Evolutionary conservation across 2,797 vertebrate species (phyloP), one percentile per base, ranked within the genome.

Genomic region (Sebastes dallii): DNA sequence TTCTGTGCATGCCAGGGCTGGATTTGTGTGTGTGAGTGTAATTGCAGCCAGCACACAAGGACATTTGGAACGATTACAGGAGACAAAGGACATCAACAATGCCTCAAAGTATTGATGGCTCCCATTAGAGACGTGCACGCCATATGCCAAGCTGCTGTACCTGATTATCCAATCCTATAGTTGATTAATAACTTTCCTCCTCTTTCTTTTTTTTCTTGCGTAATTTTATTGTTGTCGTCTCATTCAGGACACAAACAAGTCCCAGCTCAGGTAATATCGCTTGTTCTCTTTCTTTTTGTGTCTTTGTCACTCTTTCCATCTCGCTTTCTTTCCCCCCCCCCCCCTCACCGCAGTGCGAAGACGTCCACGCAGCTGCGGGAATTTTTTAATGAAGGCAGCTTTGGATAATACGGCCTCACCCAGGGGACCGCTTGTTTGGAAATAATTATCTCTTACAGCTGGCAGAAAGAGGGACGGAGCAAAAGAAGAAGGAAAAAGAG

Each of bases 361-460:
- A 89, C 67, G 65, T 82, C 80, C 66, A 77, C 42, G 72, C 86
- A 86, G 91, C 85, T 92, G 88, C 69, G 74, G 81, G 91, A 92
- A 87, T 91, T 89, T 89, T 92, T 88, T 92, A 94, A 94, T 92
- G 89, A 93, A 93, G 82, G 80, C 87, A 78, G 86, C 86, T 85
- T 90, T 79, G 87, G 91, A 93, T 89, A 91, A 91, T 91, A 79
- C 76, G 55, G 73, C 64, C 78, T 86, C 80, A 86, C 91, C 88
- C 90, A 75, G 64, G 92, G 90, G 93, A 94, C 79, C 67, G 77
- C 90, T 92, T 94, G 93, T 94, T 95, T 94, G 89, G 90, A 95
- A 92, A 93, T 94, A 94, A 94, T 95, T 91, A 94, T 94, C 88
- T 91, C 88, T 86, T 92, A 87, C 92, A 94, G 93, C 92, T 92